phyloP scores from a whole-genome alignment of 2,797 vertebrate genomes.

The Sebastolobus alascanus region DNA sequence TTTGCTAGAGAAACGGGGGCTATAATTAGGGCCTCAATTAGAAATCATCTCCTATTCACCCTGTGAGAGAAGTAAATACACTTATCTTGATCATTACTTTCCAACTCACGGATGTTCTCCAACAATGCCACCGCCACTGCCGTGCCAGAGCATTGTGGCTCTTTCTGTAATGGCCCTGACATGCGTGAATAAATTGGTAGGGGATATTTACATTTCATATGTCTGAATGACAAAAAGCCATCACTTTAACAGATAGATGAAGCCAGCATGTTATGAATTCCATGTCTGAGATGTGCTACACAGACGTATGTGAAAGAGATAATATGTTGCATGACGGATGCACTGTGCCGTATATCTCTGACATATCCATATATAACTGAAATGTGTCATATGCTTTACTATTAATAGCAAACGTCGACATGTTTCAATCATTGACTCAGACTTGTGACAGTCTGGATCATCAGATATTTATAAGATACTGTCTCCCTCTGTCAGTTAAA shows the following conservation, averaged over 20 bases:
- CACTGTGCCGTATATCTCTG: neutral
- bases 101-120: neutral
- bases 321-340: constrained; percentile 6
- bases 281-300: neutral
- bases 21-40: constrained; percentile 30
- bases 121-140: neutral
- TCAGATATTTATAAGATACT: constrained; percentile 10
- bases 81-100: constrained; percentile 20
- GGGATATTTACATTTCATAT: neutral
- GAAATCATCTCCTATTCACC: constrained; percentile 26
- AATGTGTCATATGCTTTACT: constrained; percentile 1
- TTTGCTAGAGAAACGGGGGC: neutral
- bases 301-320: constrained; percentile 2
- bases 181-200: constrained; percentile 5
- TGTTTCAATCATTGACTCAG: constrained; percentile 5
- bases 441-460: neutral
- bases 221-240: constrained; percentile 4
- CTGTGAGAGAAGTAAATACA: neutral
- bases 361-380: constrained; percentile 16
- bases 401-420: constrained; percentile 7
- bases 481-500: neutral
- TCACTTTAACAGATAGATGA: constrained; percentile 6
- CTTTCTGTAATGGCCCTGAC: neutral
- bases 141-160: neutral
- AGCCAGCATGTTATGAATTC: neutral